Evolutionary conservation across 2,888 invertebrate genomes (phyloP).

Genomic region (Coremacera marginata): DNA sequence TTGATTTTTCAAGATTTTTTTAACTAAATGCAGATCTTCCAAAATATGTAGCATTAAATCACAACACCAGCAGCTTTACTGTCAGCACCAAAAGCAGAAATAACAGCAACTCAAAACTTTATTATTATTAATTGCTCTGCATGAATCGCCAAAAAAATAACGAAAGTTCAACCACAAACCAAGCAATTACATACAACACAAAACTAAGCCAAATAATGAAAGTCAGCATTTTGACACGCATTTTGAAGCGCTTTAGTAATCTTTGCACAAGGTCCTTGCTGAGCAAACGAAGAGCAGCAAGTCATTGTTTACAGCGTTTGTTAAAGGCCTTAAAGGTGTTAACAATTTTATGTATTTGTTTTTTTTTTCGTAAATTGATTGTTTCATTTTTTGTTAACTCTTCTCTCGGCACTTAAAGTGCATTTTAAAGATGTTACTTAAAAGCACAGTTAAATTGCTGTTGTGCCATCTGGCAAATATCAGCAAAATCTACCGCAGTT

Average conservation of each 20-base stretch:
- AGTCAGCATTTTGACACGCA: neutral
- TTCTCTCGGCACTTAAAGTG: neutral
- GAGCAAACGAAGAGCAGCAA: neutral
- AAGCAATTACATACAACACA: too few species aligned
- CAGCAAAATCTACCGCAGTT: neutral
- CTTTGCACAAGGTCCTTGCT: slow-evolving; percentile 18
- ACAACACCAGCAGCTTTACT: neutral
- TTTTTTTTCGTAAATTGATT: neutral
- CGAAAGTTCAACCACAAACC: neutral
- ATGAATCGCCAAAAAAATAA: neutral
- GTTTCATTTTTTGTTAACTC: slow-evolving; percentile 9
- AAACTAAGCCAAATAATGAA: too few species aligned
- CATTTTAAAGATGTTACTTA: neutral
- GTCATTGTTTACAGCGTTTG: neutral
- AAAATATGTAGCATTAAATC: neutral
- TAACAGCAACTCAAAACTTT: slow-evolving; percentile 11
- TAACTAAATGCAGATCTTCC: neutral
- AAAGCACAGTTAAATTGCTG: neutral
- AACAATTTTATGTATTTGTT: neutral
- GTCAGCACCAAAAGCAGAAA: neutral
- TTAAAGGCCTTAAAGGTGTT: slow-evolving; percentile 15
- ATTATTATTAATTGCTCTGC: slow-evolving; percentile 35
- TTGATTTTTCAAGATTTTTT: too few species aligned
- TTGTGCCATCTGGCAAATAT: neutral
- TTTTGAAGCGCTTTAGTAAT: neutral